phyloP scores from a whole-genome alignment of 1,140 invertebrate genomes.

The Plectrocnemia conspersa region DNA sequence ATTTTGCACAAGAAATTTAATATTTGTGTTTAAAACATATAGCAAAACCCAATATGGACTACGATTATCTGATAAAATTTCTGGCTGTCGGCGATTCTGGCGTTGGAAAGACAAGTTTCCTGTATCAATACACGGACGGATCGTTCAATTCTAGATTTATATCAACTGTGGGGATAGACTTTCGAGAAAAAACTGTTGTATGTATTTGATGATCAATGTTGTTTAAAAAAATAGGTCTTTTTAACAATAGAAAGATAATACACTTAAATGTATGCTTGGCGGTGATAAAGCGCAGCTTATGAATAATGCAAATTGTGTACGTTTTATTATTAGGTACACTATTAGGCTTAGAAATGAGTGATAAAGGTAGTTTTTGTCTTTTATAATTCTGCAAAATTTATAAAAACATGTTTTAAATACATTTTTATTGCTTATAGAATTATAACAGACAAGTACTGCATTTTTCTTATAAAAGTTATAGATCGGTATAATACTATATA shows the following conservation, averaged over 20 bases:
- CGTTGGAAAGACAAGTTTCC: slow-evolving; percentile 88
- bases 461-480: too few species aligned
- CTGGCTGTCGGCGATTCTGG: slow-evolving; percentile 90
- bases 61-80: slow-evolving; percentile 96
- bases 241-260: slow-evolving; percentile 14
- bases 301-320: neutral
- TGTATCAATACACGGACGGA: slow-evolving; percentile 94
- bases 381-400: too few species aligned
- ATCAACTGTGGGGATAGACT: slow-evolving; percentile 97
- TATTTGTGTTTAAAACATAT: neutral
- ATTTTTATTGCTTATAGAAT: too few species aligned
- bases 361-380: too few species aligned
- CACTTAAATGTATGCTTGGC: slow-evolving; percentile 1
- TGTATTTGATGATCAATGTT: slow-evolving; percentile 44
- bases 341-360: too few species aligned
- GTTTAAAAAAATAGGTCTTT: slow-evolving; percentile 18
- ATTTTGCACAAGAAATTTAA: too few species aligned
- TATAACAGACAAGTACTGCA: too few species aligned
- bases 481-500: too few species aligned
- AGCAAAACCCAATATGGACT: slow-evolving; percentile 69
- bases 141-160: slow-evolving; percentile 89
- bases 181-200: slow-evolving; percentile 93
- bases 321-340: too few species aligned
- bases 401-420: too few species aligned
- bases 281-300: neutral